Percentiles rank a stretch among this genome's conserved stretches.
phyloP scores from a whole-genome alignment of 37 sponge, comb jelly and placozoan species.

The Amphimedon queenslandica region DNA sequence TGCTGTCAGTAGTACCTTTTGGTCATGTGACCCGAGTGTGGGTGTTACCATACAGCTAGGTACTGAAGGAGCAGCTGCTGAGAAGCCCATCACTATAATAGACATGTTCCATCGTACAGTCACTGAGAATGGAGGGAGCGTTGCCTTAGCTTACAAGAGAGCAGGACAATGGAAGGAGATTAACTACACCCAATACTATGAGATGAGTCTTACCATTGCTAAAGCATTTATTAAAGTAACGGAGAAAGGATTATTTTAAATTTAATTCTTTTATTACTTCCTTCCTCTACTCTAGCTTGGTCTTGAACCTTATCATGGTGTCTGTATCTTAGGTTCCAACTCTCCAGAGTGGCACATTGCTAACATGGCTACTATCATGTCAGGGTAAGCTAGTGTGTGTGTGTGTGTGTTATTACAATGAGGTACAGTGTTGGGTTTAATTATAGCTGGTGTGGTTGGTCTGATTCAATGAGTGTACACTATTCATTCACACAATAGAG shows the following conservation, averaged over 20 bases:
- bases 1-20: not conserved
- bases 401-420: not conserved
- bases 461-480: too few species aligned
- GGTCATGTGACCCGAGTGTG: not conserved
- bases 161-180: constrained; percentile 64
- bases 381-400: constrained; percentile 38
- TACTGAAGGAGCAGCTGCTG: constrained; percentile 19
- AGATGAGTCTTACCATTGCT: constrained; percentile 51
- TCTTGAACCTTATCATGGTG: constrained; percentile 59
- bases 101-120: constrained; percentile 58
- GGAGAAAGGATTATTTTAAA: not conserved
- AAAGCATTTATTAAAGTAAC: constrained; percentile 74
- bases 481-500: too few species aligned
- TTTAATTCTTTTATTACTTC: constrained; percentile 10
- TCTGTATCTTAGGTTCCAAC: constrained; percentile 87
- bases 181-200: constrained; percentile 71
- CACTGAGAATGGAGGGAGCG: constrained; percentile 19
- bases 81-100: constrained; percentile 53
- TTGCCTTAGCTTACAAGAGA: constrained; percentile 73
- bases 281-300: constrained; percentile 55
- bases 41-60: constrained; percentile 20
- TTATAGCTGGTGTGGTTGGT: too few species aligned
- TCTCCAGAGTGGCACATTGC: constrained; percentile 86
- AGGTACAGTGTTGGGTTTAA: too few species aligned
- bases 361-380: constrained; percentile 74